Evolutionary conservation across 92 coral and sea anemone species (phyloP), one percentile per base, ranked within the genome.

Genomic region (Metridium senile): DNA sequence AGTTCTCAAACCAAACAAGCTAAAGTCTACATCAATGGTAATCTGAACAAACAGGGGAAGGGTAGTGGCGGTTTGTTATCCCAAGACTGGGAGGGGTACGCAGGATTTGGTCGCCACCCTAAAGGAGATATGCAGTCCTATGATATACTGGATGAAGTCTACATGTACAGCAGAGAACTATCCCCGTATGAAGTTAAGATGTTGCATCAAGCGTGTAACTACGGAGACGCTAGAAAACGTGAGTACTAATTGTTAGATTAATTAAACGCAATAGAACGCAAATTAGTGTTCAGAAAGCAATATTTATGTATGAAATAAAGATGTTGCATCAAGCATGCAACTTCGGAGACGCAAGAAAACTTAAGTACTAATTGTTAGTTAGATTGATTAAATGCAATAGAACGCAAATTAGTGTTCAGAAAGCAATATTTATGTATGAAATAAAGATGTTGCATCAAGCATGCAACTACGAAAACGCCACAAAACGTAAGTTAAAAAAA

Each of bases 81-180:
- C 11, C 96, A 87, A 61, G 99, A 95, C 88, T 95, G 99, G 99
- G 99, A 95, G 76, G 88, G 94, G 66, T 88, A 86, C 28, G 99
- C 99, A 8, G 96, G 89, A 0, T 95, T 95, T 83, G 99, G 99
- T 6, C 78, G 83, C 69, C 97, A 95, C 85, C 82, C 79, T n/a
- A 58, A 76, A 66, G 93, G 97, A 28, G 68, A 62, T 20, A 88
- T 81, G 74, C 76, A 87, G 25, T 91, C 87, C 13, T 34, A 81
- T 16, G 91, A 92, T 25, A 82, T 76, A 30, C 45, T 92, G 18
- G 99, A 95, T 56, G 99, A 95, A 71, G 74, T 95, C 0, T 87
- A 87, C 54, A 85, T 89, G 87, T 95, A 89, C 84, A 89, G 70
- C 53, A 89, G 97, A 54, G 99, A 88, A 78, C 26, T 95, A 70